A percentile compares a stretch with the other conserved stretches of the same genome.
phyloP scores from a whole-genome alignment of 2,888 invertebrate species.

The Lepidochitona cinerea region DNA sequence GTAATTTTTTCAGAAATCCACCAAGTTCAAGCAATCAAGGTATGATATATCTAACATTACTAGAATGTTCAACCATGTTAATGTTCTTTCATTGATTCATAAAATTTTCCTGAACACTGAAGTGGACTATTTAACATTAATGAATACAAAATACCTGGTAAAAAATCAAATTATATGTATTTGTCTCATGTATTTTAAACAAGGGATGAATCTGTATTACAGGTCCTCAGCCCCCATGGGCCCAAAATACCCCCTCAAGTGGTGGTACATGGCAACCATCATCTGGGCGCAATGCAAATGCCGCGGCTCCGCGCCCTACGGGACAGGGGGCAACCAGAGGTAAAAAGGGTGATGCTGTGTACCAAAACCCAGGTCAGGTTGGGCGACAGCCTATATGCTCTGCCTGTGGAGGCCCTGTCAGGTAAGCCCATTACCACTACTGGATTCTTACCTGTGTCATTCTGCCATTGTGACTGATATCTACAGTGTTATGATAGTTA shows the following conservation, averaged over 20 bases:
- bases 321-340: conserved; percentile 57
- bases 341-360: conserved; percentile 57
- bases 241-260: conserved; percentile 17
- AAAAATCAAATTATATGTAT: too few species aligned
- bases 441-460: neutral
- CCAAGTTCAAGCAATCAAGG: too few species aligned
- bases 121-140: neutral
- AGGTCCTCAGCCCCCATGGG: conserved; percentile 6
- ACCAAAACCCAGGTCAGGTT: conserved; percentile 45
- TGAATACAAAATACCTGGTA: too few species aligned
- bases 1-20: too few species aligned
- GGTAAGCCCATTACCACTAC: conserved; percentile 32
- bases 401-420: conserved; percentile 56
- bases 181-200: too few species aligned
- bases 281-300: conserved; percentile 19
- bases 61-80: too few species aligned
- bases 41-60: too few species aligned
- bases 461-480: too few species aligned
- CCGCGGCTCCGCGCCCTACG: conserved; percentile 47
- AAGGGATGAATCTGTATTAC: too few species aligned
- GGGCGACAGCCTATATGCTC: conserved; percentile 45
- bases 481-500: too few species aligned
- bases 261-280: neutral
- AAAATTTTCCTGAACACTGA: too few species aligned
- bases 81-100: too few species aligned